Base-by-base conservation (phyloP, 2,113 vertebrate genomes). In the Atherinomorus stipes region DNA sequence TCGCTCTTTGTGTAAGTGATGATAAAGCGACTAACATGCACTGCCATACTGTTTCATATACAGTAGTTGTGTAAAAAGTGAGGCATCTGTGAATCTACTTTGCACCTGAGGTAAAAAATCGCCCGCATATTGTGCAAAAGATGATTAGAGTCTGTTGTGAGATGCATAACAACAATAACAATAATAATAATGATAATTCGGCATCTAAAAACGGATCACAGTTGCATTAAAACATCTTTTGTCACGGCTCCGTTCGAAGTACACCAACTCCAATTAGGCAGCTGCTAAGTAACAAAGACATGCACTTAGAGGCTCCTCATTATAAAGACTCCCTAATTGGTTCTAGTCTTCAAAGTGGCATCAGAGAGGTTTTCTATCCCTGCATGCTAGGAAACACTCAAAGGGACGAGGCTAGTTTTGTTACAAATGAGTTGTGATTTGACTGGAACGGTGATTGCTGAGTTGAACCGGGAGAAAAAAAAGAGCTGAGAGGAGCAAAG, bases 281-380 rank as follows among this genome's bases (percentile, higher is more conserved):
- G 86, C 83, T 85, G 80, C 81, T 71, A 71, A 59, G 76, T 69
- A 88, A 91, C 89, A 91, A 88, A 84, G 75, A 86, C 44, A 31
- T 65, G 67, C 83, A 87, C 78, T 87, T 72, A 88, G 79, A 87
- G 81, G 70, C 85, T 83, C 62, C 86, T 92, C 85, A 79, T 93
- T 86, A 90, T 84, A 73, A 85, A 77, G 85, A 88, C 65, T 80
- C 81, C 67, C 84, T 87, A 90, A 92, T 91, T 92, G 88, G 77
- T 87, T 90, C 76, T 71, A 71, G 80, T 75, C 84, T 91, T 90
- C 68, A 84, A 81, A 90, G 87, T 83, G 77, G 78, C 61, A 88
- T 78, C 68, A 60, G 65, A 69, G 76, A 76, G 60, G 72, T 61
- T 83, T 85, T 63, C 80, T 66, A 53, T 86, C 77, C 66, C 52